A percentile compares a stretch with the other conserved stretches of the same genome.
Evolutionary conservation across 2,888 invertebrate genomes (phyloP).

Genomic region (Drosophila maculinotata): DNA sequence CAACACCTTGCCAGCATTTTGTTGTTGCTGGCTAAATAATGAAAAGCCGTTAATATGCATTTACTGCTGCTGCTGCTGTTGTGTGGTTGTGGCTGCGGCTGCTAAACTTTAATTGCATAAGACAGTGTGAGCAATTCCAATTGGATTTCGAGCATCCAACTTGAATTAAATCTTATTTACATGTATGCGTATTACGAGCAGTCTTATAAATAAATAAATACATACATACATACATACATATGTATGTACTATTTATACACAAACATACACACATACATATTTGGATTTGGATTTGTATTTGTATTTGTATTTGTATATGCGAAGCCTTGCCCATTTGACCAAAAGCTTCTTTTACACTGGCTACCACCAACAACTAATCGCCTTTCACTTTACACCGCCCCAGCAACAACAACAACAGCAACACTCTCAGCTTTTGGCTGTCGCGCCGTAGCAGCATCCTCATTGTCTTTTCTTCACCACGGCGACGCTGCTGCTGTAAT

Average conservation of each 20-base stretch:
- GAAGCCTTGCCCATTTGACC: slow-evolving; percentile 15
- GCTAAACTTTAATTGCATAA: not conserved
- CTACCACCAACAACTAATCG: slow-evolving; percentile 56
- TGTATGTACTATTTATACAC: too few species aligned
- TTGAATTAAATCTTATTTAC: not conserved
- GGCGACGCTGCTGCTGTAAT: slow-evolving; percentile 74
- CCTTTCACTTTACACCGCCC: slow-evolving; percentile 51
- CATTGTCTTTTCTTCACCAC: slow-evolving; percentile 70
- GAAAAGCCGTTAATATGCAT: slow-evolving; percentile 35
- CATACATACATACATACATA: not conserved
- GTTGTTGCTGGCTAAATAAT: slow-evolving; percentile 11
- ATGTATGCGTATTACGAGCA: not conserved
- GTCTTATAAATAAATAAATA: slow-evolving; percentile 1
- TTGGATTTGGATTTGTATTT: too few species aligned
- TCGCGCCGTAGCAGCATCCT: slow-evolving; percentile 54
- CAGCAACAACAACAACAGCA: slow-evolving; percentile 20
- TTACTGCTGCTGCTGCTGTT: too few species aligned
- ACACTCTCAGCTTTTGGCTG: slow-evolving; percentile 33
- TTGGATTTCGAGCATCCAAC: slow-evolving; percentile 4
- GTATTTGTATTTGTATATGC: not conserved
- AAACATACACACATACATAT: not conserved
- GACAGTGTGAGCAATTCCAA: not conserved
- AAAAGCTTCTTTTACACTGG: slow-evolving; percentile 20
- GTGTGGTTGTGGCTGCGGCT: not conserved
- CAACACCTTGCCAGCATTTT: slow-evolving; percentile 60